Percentiles rank a stretch among this genome's conserved stretches.
phyloP scores from a whole-genome alignment of 2,888 invertebrate genomes.

The Congeria kusceri region DNA sequence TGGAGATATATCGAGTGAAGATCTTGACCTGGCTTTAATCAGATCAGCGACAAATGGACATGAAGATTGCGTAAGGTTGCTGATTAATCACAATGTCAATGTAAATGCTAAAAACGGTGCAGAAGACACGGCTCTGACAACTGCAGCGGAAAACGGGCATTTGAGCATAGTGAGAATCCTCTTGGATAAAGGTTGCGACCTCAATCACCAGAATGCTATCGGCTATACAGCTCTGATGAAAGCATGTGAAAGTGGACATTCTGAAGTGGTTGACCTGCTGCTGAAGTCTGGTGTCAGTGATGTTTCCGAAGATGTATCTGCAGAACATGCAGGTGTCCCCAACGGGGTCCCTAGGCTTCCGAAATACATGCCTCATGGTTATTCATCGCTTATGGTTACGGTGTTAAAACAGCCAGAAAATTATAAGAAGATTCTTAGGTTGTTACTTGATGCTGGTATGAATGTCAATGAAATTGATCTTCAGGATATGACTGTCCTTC shows the following conservation, averaged over 20 bases:
- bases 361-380: slow-evolving; percentile 47
- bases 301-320: slow-evolving; percentile 3
- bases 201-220: slow-evolving; percentile 43
- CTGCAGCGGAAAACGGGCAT: slow-evolving; percentile 52
- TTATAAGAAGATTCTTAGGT: slow-evolving; percentile 34
- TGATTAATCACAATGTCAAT: slow-evolving; percentile 40
- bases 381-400: slow-evolving; percentile 49
- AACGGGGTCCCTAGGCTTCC: slow-evolving; percentile 23
- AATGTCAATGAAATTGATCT: slow-evolving; percentile 52
- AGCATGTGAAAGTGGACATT: slow-evolving; percentile 50
- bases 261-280: slow-evolving; percentile 41
- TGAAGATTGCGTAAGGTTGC: slow-evolving; percentile 43
- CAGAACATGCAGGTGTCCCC: slow-evolving; percentile 5
- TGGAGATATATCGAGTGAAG: slow-evolving; percentile 42
- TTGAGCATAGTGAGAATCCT: slow-evolving; percentile 31
- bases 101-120: slow-evolving; percentile 45
- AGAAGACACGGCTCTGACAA: slow-evolving; percentile 52
- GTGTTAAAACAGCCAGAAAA: slow-evolving; percentile 40
- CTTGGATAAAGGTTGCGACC: slow-evolving; percentile 33
- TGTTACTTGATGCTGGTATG: slow-evolving; percentile 45
- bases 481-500: slow-evolving; percentile 48
- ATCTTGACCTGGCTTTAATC: slow-evolving; percentile 54
- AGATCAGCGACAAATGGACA: slow-evolving; percentile 53
- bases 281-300: slow-evolving; percentile 48
- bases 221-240: slow-evolving; percentile 58